Evolutionary conservation across 2,888 invertebrate genomes (phyloP).

Genomic region (Nomada fabriciana): DNA sequence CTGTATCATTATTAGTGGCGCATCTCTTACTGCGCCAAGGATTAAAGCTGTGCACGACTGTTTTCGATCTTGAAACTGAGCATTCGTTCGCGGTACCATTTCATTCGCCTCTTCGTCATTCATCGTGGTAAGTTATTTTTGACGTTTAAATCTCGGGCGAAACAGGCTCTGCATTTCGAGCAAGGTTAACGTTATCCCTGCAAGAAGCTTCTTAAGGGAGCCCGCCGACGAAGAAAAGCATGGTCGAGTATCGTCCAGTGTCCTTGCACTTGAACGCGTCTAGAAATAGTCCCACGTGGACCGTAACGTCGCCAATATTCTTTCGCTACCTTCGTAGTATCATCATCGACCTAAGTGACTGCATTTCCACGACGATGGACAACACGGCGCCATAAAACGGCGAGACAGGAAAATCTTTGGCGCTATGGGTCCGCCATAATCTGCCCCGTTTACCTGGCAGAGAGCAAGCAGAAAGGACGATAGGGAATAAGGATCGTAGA

Average conservation of each 20-base stretch:
- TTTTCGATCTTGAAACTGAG: too few species aligned
- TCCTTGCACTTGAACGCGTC: slow-evolving; percentile 43
- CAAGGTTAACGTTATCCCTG: neutral
- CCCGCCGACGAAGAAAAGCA: slow-evolving; percentile 3
- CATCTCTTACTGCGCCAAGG: too few species aligned
- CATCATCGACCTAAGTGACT: slow-evolving; percentile 1
- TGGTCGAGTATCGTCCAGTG: slow-evolving; percentile 13
- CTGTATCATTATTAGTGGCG: neutral
- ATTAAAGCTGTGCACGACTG: too few species aligned
- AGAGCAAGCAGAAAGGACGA: neutral
- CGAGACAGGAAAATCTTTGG: neutral
- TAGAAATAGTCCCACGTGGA: slow-evolving; percentile 29
- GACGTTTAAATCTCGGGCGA: neutral
- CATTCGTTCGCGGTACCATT: too few species aligned
- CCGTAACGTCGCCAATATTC: slow-evolving; percentile 19
- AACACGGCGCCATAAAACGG: slow-evolving; percentile 31
- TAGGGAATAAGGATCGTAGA: neutral
- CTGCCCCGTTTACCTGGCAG: slow-evolving; percentile 6
- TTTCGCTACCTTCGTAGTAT: slow-evolving; percentile 1
- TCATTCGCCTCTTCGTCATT: too few species aligned
- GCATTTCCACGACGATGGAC: slow-evolving; percentile 19
- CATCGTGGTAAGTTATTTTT: too few species aligned
- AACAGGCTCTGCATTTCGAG: neutral
- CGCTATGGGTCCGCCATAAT: slow-evolving; percentile 14
- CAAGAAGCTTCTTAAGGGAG: too few species aligned